Evolutionary conservation across 2,888 invertebrate species (phyloP).

Genomic region (Oscheius sp.): DNA sequence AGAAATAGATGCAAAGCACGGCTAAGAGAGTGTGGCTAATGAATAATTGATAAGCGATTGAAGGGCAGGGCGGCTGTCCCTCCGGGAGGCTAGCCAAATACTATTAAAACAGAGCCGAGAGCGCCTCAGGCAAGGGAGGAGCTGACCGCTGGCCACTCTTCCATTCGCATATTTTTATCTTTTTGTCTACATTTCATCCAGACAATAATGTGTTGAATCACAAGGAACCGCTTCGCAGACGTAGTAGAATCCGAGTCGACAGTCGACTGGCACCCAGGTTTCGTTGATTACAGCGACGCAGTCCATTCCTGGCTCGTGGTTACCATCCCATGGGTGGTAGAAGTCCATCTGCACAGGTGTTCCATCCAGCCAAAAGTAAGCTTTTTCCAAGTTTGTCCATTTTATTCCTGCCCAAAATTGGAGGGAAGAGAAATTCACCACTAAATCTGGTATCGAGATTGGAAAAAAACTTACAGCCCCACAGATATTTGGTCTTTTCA

Average conservation of each 20-base stretch:
- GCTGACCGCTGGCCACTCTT: too few species aligned
- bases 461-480: slow-evolving; percentile 1
- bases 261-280: slow-evolving; percentile 11
- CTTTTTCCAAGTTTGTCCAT: neutral
- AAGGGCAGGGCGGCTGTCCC: slow-evolving; percentile 23
- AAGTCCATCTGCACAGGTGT: neutral
- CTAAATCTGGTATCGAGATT: neutral
- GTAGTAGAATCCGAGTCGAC: slow-evolving; percentile 15
- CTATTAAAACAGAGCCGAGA: slow-evolving; percentile 27
- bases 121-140: neutral
- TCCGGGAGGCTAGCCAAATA: slow-evolving; percentile 22
- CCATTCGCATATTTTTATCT: neutral
- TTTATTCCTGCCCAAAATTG: slow-evolving; percentile 12
- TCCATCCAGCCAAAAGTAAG: slow-evolving; percentile 23
- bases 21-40: slow-evolving; percentile 18
- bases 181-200: slow-evolving; percentile 3
- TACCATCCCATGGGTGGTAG: slow-evolving; percentile 10
- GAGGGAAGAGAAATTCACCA: neutral
- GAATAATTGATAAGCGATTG: slow-evolving; percentile 35
- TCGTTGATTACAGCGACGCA: slow-evolving; percentile 21
- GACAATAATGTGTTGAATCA: slow-evolving; percentile 23
- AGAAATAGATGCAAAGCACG: slow-evolving; percentile 7
- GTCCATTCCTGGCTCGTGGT: neutral
- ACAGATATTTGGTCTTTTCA: slow-evolving; percentile 10
- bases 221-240: slow-evolving; percentile 22